Evolutionary conservation across 2,113 vertebrate species (phyloP).

Genomic region (Camelus bactrianus): DNA sequence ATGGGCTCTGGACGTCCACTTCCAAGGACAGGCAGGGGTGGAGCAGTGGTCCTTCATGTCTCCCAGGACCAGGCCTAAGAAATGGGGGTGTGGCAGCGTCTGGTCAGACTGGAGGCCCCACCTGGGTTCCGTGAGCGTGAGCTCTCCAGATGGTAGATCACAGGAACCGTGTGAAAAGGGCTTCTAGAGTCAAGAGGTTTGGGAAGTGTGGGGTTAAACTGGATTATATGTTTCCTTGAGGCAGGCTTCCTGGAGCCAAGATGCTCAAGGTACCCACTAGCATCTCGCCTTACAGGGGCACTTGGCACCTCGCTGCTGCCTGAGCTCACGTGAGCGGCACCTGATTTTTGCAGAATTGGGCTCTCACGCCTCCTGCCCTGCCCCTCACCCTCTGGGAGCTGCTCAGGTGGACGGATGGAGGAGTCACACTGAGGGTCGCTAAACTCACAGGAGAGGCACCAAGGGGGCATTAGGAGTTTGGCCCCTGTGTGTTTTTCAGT

Average conservation of each 20-base stretch:
- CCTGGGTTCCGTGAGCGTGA: neutral
- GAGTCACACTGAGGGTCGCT: neutral
- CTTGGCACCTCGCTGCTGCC: fast-evolving
- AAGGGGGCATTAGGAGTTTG: neutral
- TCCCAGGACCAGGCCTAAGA: neutral
- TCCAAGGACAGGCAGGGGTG: too few relatives aligned
- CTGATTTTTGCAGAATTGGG: neutral
- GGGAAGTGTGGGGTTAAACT: neutral
- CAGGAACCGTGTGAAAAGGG: neutral
- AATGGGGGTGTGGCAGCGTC: fast-evolving
- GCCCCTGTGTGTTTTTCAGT: neutral
- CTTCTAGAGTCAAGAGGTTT: neutral
- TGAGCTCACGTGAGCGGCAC: neutral
- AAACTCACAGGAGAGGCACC: neutral
- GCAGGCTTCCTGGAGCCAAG: neutral
- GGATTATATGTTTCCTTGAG: neutral
- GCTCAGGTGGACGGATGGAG: neutral
- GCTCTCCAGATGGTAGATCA: neutral
- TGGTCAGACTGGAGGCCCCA: neutral
- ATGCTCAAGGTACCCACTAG: neutral
- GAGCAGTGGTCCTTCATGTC: neutral
- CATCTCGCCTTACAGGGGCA: neutral
- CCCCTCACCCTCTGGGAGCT: neutral
- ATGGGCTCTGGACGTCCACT: fast-evolving
- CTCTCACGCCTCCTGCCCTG: neutral